These are phyloP conservation scores for Dryobates pubescens DNA, from an alignment of 2,797 vertebrate genomes.

Conservation along the genomic window DNA sequence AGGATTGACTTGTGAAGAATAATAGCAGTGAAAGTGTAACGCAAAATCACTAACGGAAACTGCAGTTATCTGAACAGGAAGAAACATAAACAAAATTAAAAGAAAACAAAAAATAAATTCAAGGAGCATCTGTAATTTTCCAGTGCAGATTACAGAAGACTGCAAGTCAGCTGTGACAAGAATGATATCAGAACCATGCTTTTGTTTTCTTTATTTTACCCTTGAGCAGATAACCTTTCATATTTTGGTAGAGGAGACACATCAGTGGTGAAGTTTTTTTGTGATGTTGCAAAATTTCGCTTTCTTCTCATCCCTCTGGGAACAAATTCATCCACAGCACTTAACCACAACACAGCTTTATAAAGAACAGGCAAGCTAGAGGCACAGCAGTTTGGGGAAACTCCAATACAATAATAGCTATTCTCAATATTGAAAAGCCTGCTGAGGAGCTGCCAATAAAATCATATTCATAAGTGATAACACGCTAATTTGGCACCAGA, in stretches of 20 bases:
- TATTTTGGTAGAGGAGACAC: conserved; percentile 17
- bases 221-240: conserved; percentile 66
- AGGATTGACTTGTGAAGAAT: neutral
- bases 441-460: neutral
- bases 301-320: conserved; percentile 10
- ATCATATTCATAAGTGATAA: neutral
- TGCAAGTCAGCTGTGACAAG: conserved; percentile 23
- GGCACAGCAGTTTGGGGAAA: neutral
- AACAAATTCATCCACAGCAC: neutral
- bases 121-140: conserved; percentile 61
- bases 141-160: conserved; percentile 7
- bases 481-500: neutral
- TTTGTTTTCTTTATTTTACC: conserved; percentile 64
- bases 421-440: neutral
- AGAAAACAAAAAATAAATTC: neutral
- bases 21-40: neutral
- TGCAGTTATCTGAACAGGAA: neutral
- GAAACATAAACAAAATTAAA: neutral
- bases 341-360: neutral
- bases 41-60: neutral
- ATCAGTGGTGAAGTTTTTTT: neutral
- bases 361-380: neutral
- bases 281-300: conserved; percentile 29
- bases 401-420: neutral
- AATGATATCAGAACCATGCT: neutral